Percentiles rank a stretch among this genome's conserved stretches.
Conservation (phyloP, 2,797 vertebrate species). For the Enteromius mattozi region DNA sequence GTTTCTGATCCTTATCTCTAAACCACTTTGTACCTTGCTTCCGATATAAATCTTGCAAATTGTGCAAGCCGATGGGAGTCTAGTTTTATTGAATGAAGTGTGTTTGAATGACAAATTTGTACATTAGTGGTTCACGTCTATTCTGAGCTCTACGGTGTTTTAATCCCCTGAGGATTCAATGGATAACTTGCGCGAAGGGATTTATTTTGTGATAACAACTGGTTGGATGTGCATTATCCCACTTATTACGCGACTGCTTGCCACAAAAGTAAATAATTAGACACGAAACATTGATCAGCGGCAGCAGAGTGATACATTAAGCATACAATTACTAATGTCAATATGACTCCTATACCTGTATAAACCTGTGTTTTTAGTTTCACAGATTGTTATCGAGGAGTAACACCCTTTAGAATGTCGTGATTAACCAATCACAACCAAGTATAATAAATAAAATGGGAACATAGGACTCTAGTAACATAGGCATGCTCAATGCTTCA, state of each 20-base stretch:
- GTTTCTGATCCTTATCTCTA: slow-evolving; percentile 59
- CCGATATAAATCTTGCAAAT: not conserved
- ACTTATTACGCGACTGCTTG: not conserved
- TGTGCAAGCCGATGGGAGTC: not conserved
- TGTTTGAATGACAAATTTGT: not conserved
- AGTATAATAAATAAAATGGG: not conserved
- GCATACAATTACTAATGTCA: not conserved
- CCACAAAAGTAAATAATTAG: not conserved
- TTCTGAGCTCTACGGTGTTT: not conserved
- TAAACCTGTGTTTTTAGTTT: not conserved
- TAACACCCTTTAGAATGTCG: not conserved
- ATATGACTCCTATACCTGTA: not conserved
- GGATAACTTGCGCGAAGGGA: not conserved
- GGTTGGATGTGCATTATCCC: no score
- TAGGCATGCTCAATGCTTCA: not conserved
- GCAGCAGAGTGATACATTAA: not conserved
- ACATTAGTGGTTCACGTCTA: not conserved
- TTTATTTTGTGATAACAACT: not conserved
- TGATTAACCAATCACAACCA: not conserved
- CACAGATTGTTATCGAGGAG: not conserved
- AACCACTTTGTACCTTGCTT: slow-evolving; percentile 15
- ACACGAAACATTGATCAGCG: not conserved
- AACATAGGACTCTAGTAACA: not conserved
- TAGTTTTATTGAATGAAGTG: not conserved
- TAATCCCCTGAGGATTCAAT: not conserved